These are phyloP conservation scores for Spatulosminthurus flaviceps DNA, from an alignment of 2,888 invertebrate species.

Conservation along the genomic window DNA sequence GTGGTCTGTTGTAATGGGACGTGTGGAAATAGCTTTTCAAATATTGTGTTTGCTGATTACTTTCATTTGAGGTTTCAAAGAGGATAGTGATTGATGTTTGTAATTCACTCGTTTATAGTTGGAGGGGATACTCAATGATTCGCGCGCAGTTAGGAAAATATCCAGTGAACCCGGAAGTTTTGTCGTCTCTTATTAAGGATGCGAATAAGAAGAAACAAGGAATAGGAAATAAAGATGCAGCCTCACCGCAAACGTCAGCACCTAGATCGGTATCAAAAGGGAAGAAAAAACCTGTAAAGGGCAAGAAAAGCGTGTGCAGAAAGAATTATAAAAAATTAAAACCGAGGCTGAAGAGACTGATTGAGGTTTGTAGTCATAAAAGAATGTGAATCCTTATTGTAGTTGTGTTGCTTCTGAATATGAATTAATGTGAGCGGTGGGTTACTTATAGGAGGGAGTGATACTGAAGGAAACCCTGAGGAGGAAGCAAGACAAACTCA, in stretches of 20 bases:
- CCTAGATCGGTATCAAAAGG: not conserved
- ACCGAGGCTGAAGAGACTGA: slow-evolving; percentile 39
- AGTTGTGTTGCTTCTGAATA: too few species aligned
- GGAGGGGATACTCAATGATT: slow-evolving; percentile 25
- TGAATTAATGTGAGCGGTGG: too few species aligned
- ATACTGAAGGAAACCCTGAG: slow-evolving; percentile 40
- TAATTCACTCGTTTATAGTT: too few species aligned
- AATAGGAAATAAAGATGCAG: not conserved
- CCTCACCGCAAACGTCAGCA: slow-evolving; percentile 2
- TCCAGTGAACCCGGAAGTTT: not conserved
- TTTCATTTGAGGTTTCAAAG: too few species aligned
- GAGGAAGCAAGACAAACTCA: slow-evolving; percentile 38
- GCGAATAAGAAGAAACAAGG: slow-evolving; percentile 25
- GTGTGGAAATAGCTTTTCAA: too few species aligned
- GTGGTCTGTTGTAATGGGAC: too few species aligned
- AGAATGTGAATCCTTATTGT: too few species aligned
- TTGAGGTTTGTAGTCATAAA: slow-evolving; percentile 37
- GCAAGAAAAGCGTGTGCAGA: slow-evolving; percentile 32
- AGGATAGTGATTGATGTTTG: too few species aligned
- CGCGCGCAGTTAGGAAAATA: slow-evolving; percentile 28
- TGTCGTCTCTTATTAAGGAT: slow-evolving; percentile 20
- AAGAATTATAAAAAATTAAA: slow-evolving; percentile 44
- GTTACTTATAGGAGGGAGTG: not conserved
- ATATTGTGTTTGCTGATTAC: too few species aligned
- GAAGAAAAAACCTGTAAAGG: slow-evolving; percentile 25